phyloP scores from a whole-genome alignment of 2,113 vertebrate genomes.

The Baryphthengus martii region DNA sequence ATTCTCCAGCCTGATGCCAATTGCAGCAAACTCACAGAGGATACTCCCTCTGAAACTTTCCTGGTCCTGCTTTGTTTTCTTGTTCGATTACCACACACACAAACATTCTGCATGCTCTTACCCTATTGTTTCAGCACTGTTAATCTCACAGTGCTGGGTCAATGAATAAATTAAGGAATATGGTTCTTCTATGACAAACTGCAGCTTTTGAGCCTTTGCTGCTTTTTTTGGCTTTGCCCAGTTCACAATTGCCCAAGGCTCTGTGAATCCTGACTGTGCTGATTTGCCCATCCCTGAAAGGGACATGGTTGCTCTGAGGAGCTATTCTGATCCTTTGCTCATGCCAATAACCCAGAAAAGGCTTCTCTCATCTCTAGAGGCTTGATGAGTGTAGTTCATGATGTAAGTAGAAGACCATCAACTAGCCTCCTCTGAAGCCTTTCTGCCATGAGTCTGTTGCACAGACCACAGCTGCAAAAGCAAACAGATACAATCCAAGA shows the following conservation, averaged over 20 bases:
- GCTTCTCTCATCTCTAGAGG: neutral
- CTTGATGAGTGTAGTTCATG: neutral
- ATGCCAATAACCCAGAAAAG: neutral
- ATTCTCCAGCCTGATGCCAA: neutral
- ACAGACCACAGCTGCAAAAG: constrained; percentile 41
- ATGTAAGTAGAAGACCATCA: neutral
- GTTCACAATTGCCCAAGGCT: neutral
- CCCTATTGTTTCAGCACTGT: constrained; percentile 32
- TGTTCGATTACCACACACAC: neutral
- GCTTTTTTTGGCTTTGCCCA: neutral
- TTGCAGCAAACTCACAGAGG: neutral
- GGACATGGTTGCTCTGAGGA: neutral
- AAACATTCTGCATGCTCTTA: neutral
- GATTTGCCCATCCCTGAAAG: neutral
- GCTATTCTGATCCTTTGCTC: neutral
- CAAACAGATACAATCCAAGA: constrained; percentile 14
- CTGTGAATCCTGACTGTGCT: constrained; percentile 2
- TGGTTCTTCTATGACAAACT: neutral
- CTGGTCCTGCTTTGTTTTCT: neutral
- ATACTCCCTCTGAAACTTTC: neutral
- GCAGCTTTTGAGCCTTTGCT: neutral
- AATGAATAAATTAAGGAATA: neutral
- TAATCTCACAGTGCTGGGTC: constrained; percentile 3
- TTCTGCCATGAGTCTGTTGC: neutral
- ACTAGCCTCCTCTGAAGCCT: neutral